Evolutionary conservation across 2,113 vertebrate species (phyloP).

Genomic region (Ivindomyrus marchei): DNA sequence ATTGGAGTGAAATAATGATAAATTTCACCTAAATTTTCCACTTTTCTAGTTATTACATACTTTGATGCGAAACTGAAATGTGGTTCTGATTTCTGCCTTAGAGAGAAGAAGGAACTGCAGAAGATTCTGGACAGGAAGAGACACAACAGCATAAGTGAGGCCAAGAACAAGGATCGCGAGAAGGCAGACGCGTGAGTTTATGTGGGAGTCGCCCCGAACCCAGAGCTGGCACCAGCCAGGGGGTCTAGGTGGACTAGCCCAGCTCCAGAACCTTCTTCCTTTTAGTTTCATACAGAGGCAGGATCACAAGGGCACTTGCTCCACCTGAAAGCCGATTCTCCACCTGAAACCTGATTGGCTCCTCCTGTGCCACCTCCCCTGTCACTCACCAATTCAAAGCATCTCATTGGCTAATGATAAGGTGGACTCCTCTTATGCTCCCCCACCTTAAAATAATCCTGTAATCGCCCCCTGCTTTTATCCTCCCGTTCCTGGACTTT

Average conservation of each 20-base stretch:
- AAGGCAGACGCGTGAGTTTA: constrained; percentile 68
- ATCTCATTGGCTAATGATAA: not conserved
- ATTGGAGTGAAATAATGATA: not conserved
- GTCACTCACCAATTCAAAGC: not conserved
- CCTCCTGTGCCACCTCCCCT: not conserved
- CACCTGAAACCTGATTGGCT: not conserved
- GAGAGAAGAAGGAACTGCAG: constrained; percentile 83
- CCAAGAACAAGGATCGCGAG: constrained; percentile 68
- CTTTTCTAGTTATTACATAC: not conserved
- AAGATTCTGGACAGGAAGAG: constrained; percentile 79
- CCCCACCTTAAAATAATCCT: not conserved
- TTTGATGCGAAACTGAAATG: not conserved
- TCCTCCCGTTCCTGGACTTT: not conserved
- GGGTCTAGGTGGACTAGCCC: not conserved
- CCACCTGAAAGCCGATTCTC: not conserved
- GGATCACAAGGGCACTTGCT: not conserved
- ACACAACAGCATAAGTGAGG: constrained; percentile 76
- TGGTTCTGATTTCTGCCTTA: constrained; percentile 30
- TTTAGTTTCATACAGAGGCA: not conserved
- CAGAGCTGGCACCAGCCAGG: not conserved
- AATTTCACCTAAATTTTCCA: not conserved
- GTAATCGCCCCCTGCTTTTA: not conserved
- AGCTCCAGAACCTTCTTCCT: not conserved
- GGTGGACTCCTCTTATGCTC: not conserved
- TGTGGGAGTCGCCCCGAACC: not conserved